Conservation (phyloP, 2,797 vertebrate genomes). For the Philypnodon macrostomus region DNA sequence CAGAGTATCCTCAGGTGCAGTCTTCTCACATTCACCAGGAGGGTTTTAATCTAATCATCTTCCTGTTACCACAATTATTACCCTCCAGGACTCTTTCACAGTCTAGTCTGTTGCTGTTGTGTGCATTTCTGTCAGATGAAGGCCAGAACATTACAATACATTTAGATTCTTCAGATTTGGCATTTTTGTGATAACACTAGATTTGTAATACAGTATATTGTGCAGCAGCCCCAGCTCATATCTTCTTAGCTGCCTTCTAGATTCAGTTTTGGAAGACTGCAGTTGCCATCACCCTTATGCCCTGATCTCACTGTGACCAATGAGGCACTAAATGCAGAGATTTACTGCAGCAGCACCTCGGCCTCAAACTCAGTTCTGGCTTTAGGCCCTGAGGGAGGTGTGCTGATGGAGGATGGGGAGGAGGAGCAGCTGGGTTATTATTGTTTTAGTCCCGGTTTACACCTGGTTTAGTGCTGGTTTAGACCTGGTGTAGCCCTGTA, state of each 20-base stretch:
- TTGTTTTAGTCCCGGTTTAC: too few species aligned
- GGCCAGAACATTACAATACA: too few species aligned
- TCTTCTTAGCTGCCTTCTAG: constrained; percentile 12
- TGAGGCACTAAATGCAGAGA: constrained; percentile 51
- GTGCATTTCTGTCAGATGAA: too few species aligned
- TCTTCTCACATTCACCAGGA: not conserved
- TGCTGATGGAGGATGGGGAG: constrained; percentile 16
- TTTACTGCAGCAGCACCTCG: constrained; percentile 52
- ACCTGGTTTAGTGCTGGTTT: too few species aligned
- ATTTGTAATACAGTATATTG: too few species aligned
- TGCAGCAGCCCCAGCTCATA: constrained; percentile 10
- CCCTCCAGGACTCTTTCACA: not conserved
- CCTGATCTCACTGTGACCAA: constrained; percentile 11
- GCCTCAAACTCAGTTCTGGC: constrained; percentile 23
- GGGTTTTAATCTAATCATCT: constrained; percentile 8
- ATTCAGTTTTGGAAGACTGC: constrained; percentile 21
- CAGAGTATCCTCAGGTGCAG: constrained; percentile 9
- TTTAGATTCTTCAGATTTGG: too few species aligned
- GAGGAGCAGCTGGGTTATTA: constrained; percentile 9
- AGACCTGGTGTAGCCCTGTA: too few species aligned
- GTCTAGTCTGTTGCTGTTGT: not conserved
- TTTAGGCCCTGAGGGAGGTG: constrained; percentile 31
- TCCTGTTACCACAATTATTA: constrained; percentile 3
- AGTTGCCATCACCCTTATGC: constrained; percentile 10
- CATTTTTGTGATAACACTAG: too few species aligned